Evolutionary conservation across 2,797 vertebrate species (phyloP).

Genomic region (Rhinella marina): DNA sequence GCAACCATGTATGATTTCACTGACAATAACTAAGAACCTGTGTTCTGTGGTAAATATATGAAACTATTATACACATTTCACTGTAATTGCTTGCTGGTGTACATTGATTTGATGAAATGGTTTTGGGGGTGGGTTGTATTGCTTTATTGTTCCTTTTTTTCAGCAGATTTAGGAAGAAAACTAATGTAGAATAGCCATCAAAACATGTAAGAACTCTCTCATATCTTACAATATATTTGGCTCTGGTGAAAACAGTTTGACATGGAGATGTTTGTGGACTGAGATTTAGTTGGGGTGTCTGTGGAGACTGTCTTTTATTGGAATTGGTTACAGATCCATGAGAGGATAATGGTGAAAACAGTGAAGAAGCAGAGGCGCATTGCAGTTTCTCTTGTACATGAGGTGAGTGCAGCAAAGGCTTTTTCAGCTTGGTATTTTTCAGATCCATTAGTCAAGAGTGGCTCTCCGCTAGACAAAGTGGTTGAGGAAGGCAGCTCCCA

Average conservation of each 20-base stretch:
- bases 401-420: background rate
- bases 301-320: background rate
- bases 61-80: background rate
- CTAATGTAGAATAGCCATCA: fast-evolving
- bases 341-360: too few species aligned
- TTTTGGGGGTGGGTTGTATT: background rate
- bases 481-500: background rate
- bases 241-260: too few species aligned
- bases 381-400: background rate
- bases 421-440: background rate
- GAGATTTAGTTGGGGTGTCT: background rate
- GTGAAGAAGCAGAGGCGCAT: background rate
- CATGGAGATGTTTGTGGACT: background rate
- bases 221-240: background rate
- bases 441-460: background rate
- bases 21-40: too few species aligned
- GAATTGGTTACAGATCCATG: background rate
- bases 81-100: background rate
- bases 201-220: background rate
- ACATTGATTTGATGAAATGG: background rate
- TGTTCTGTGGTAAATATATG: too few species aligned
- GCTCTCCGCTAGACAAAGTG: background rate
- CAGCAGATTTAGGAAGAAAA: background rate
- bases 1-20: too few species aligned
- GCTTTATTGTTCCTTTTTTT: background rate